Percentiles rank a stretch among this genome's conserved stretches.
phyloP scores from a whole-genome alignment of 2,797 vertebrate species.

The Lophius americanus region DNA sequence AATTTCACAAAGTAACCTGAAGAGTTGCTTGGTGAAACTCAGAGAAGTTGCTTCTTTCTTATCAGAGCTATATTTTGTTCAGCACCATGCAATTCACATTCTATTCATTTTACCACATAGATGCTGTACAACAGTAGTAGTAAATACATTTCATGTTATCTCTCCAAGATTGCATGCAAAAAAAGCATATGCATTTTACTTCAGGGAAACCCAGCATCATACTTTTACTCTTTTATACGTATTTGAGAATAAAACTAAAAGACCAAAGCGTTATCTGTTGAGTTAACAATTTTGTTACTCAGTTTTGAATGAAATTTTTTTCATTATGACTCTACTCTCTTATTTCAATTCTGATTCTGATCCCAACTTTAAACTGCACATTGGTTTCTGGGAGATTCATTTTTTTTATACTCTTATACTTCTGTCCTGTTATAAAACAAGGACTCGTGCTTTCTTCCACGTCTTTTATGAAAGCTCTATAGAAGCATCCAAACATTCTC shows the following conservation, averaged over 20 bases:
- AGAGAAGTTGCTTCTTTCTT: neutral
- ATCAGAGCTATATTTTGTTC: no score
- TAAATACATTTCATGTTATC: neutral
- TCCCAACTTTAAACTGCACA: neutral
- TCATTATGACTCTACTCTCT: neutral
- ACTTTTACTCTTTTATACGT: neutral
- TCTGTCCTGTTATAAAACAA: no score
- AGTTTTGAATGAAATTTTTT: neutral
- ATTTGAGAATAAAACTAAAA: neutral
- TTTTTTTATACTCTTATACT: neutral
- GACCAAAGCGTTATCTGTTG: neutral
- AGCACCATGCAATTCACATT: no score
- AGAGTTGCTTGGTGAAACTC: no score
- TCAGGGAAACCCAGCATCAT: slow-evolving; percentile 10
- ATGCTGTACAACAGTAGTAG: no score
- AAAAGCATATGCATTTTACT: slow-evolving; percentile 11
- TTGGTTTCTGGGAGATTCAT: no score
- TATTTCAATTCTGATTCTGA: neutral
- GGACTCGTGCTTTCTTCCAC: no score
- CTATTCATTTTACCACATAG: no score
- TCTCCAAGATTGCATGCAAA: slow-evolving; percentile 11
- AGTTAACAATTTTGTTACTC: neutral
- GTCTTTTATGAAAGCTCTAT: no score
- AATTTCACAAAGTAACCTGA: neutral
- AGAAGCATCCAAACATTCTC: no score